Evolutionary conservation across 2,113 vertebrate genomes (phyloP).

Genomic region (Anarhynchus alexandrinus): DNA sequence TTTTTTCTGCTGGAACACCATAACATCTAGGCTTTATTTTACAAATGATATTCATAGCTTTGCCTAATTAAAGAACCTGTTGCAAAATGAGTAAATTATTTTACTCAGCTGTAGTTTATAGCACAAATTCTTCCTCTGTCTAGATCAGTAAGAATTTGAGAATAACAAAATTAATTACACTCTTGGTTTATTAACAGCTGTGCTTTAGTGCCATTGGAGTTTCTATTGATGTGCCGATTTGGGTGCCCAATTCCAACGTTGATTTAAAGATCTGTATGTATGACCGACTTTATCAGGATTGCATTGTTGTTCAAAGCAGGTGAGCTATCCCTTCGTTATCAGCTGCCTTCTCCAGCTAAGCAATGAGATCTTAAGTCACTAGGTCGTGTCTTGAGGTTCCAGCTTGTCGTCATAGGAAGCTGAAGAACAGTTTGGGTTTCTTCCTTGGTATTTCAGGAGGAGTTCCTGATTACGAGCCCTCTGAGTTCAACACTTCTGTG

Average conservation of each 20-base stretch:
- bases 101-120: background rate
- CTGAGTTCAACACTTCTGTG: background rate
- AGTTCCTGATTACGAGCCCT: background rate
- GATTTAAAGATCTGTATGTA: conserved; percentile 92
- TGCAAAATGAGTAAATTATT: background rate
- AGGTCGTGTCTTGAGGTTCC: background rate
- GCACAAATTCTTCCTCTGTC: background rate
- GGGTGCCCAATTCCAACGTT: conserved; percentile 76
- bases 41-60: background rate
- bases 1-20: background rate
- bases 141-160: background rate
- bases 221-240: conserved; percentile 78
- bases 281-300: conserved; percentile 84
- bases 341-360: background rate
- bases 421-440: background rate
- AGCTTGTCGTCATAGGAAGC: background rate
- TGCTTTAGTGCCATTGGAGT: conserved; percentile 70
- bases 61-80: background rate
- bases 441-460: background rate
- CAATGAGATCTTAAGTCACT: too few species aligned
- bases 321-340: conserved; percentile 23
- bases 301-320: conserved; percentile 81
- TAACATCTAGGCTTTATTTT: background rate
- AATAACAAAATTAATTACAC: background rate
- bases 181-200: conserved; percentile 34